Percentiles rank a stretch among this genome's conserved stretches.
These are phyloP conservation scores for Tympanuchus pallidicinctus DNA, from an alignment of 2,113 vertebrate genomes.

Conservation along the genomic window DNA sequence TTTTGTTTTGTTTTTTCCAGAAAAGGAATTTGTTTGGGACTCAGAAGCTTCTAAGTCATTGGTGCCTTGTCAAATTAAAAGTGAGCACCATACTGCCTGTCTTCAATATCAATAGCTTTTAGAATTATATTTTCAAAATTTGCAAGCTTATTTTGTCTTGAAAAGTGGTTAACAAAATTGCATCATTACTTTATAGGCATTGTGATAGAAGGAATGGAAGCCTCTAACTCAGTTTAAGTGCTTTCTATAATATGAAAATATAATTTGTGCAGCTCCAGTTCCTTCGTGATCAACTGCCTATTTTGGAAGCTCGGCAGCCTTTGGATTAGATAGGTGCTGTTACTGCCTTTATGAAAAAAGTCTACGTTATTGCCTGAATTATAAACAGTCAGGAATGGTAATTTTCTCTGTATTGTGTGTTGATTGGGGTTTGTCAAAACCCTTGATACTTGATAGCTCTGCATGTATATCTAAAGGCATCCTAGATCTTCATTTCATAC, in stretches of 20 bases:
- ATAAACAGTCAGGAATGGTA: not conserved
- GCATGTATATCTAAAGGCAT: not conserved
- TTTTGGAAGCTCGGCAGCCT: slow-evolving; percentile 24
- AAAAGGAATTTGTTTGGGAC: not conserved
- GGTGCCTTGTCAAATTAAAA: not conserved
- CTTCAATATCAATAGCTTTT: not conserved
- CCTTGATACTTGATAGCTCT: not conserved
- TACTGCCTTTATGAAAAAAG: slow-evolving; percentile 28
- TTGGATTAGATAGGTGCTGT: slow-evolving; percentile 12
- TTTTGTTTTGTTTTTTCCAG: not conserved
- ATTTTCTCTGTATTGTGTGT: not conserved
- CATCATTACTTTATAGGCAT: not conserved
- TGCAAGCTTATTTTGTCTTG: not conserved
- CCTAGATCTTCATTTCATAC: not conserved
- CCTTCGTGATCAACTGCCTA: slow-evolving; percentile 21
- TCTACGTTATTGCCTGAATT: slow-evolving; percentile 12
- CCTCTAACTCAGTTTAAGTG: not conserved
- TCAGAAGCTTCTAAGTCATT: not conserved
- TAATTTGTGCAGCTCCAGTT: slow-evolving; percentile 29
- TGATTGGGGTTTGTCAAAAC: not conserved
- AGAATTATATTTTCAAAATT: not conserved
- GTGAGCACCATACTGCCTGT: not conserved
- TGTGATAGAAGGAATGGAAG: slow-evolving; percentile 1
- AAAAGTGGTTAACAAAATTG: not conserved
- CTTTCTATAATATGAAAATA: slow-evolving; percentile 7